Evolutionary conservation across 1,140 invertebrate species (phyloP), one percentile per base, ranked within the genome.

Genomic region (Metaphire vulgaris): DNA sequence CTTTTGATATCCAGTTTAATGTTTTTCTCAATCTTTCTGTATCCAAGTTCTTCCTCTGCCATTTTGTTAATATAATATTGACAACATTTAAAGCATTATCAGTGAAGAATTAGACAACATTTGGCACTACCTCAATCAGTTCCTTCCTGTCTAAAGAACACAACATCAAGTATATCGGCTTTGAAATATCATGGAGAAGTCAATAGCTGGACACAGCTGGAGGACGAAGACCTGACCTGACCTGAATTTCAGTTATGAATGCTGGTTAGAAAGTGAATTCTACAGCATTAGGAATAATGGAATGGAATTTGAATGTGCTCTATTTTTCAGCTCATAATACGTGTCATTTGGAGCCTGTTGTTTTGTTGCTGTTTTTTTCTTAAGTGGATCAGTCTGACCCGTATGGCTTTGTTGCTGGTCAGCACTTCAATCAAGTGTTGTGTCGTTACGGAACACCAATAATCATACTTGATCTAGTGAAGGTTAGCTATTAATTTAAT

Each of bases 141-240:
- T 99, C 86, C 84, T 99, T 77, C 92, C 95, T 0, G 90, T 91
- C n/a, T n/a, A n/a, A n/a, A 0, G 90, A 83, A 77, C 89, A 95
- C 87, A 89, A 90, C 34, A 94, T 99, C 80, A 90, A 94, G 78
- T 97, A 99, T 84, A 92, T 95, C 81, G 93, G 93, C 80, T 96
- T 99, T 85, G 98, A 99, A 87, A 99, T 99, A 95, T 96, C 97
- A 0, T 88, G 93, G 76, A n/a, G n/a, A n/a, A n/a, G n/a, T n/a
- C n/a, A n/a, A n/a, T n/a, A n/a, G n/a, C 93, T 92, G 83, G 95
- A 94, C 81, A 95, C 94, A 87, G 90, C 90, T 89, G 90, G 71
- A 72, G 41, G 15, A 76, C 21, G 6, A 30, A 71, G 16, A 1
- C 16, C 16, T 28, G 69, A n/a, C 21, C n/a, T n/a, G 33, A 71